These are phyloP conservation scores for Leptoteleia sp. DNA, from an alignment of 1,140 invertebrate genomes.

Conservation along the genomic window DNA sequence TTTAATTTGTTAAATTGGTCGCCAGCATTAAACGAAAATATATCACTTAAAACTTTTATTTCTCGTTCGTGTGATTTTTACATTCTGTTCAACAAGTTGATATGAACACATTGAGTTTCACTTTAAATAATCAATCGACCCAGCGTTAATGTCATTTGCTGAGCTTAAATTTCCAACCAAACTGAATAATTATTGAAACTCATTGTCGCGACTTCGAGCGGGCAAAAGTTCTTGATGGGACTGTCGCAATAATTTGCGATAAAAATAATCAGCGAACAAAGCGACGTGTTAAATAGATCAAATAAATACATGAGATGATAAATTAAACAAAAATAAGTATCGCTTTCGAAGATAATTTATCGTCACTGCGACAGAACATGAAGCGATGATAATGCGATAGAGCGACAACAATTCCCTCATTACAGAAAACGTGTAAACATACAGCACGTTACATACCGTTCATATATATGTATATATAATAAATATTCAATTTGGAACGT, in stretches of 20 bases:
- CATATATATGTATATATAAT: slow-evolving; percentile 44
- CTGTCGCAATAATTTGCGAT: slow-evolving; percentile 22
- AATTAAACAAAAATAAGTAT: slow-evolving; percentile 30
- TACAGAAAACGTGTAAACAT: slow-evolving; percentile 55
- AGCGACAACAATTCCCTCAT: slow-evolving; percentile 54
- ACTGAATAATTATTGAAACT: no score
- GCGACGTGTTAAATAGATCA: no score
- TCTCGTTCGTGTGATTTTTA: no score
- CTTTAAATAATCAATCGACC: no score
- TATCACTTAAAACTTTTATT: no score
- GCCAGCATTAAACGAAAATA: no score
- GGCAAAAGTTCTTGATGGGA: slow-evolving; percentile 9
- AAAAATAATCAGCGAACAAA: slow-evolving; percentile 16
- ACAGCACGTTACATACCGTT: slow-evolving; percentile 28
- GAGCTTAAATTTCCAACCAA: no score
- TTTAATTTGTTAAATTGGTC: no score
- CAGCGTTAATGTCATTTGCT: no score
- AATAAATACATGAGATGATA: no score
- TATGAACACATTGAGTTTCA: no score
- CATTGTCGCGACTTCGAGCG: background rate
- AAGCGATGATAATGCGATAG: slow-evolving; percentile 42
- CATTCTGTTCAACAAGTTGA: no score
- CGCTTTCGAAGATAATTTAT: slow-evolving; percentile 47
- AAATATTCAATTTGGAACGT: slow-evolving; percentile 55
- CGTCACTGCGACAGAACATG: slow-evolving; percentile 25